Conservation (phyloP, 35 echinoderm and acorn worm species). For the Chiridota heheva region DNA sequence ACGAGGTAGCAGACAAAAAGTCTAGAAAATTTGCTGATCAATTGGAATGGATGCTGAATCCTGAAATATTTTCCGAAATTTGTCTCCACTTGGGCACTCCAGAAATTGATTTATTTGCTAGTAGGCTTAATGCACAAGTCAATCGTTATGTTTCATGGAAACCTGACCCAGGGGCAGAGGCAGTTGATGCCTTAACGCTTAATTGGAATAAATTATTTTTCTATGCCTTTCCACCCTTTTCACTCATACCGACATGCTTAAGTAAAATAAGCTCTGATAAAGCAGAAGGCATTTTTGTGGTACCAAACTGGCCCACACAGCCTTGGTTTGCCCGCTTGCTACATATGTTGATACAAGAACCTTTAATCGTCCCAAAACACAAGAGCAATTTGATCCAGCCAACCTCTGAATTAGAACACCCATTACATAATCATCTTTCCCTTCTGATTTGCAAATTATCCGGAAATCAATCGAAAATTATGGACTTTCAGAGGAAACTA, state of each 20-base stretch:
- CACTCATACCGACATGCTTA: constrained; percentile 42
- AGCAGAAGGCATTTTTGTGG: constrained; percentile 39
- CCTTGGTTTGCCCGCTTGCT: constrained; percentile 54
- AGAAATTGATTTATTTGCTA: constrained; percentile 79
- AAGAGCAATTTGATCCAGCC: constrained; percentile 15
- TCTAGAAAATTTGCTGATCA: constrained; percentile 55
- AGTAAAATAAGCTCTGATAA: constrained; percentile 32
- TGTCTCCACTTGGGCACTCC: constrained; percentile 38
- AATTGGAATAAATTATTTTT: constrained; percentile 48
- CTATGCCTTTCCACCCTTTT: constrained; percentile 57
- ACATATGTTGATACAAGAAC: constrained; percentile 14
- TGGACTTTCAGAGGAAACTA: constrained; percentile 28
- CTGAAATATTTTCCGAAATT: constrained; percentile 46
- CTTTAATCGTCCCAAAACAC: constrained; percentile 12
- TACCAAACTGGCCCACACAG: constrained; percentile 75
- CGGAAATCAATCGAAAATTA: constrained; percentile 33
- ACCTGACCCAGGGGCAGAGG: constrained; percentile 54
- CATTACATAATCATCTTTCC: background rate
- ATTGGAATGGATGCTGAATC: constrained; percentile 71
- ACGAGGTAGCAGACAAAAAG: constrained; percentile 42
- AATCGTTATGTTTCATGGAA: constrained; percentile 56
- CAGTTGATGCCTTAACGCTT: constrained; percentile 62
- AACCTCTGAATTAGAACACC: constrained; percentile 7
- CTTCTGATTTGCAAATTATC: constrained; percentile 45
- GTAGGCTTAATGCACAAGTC: constrained; percentile 50